A percentile compares a stretch with the other conserved stretches of the same genome.
phyloP scores from a whole-genome alignment of 2,797 vertebrate genomes.

The Dipus sagitta region DNA sequence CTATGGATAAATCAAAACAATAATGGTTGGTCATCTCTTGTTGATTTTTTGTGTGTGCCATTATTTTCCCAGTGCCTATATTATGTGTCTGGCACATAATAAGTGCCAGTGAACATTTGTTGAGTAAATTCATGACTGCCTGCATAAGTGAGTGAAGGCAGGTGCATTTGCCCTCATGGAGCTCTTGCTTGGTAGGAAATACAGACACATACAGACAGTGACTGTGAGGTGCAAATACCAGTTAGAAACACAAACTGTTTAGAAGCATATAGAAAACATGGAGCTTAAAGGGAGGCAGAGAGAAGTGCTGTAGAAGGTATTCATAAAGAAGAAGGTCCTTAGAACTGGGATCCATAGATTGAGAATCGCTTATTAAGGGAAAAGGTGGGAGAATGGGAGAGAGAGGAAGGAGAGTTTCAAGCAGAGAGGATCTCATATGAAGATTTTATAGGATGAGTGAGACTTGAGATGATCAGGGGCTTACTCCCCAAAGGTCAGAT shows the following conservation, averaged over 20 bases:
- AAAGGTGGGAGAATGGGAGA: background rate
- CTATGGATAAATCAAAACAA: background rate
- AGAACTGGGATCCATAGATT: background rate
- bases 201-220: background rate
- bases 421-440: background rate
- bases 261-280: background rate
- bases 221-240: background rate
- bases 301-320: background rate
- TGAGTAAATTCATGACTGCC: background rate
- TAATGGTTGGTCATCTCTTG: background rate
- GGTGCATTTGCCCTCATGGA: background rate
- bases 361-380: background rate
- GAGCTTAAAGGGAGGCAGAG: background rate
- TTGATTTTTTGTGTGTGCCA: background rate
- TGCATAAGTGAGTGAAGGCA: background rate
- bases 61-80: background rate
- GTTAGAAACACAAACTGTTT: background rate
- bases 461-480: background rate
- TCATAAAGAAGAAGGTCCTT: background rate
- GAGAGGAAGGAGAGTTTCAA: background rate
- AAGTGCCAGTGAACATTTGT: background rate
- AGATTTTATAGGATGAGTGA: background rate
- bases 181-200: background rate
- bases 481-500: background rate
- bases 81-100: background rate